phyloP scores from a whole-genome alignment of 2,888 invertebrate species.

The Syritta pipiens region DNA sequence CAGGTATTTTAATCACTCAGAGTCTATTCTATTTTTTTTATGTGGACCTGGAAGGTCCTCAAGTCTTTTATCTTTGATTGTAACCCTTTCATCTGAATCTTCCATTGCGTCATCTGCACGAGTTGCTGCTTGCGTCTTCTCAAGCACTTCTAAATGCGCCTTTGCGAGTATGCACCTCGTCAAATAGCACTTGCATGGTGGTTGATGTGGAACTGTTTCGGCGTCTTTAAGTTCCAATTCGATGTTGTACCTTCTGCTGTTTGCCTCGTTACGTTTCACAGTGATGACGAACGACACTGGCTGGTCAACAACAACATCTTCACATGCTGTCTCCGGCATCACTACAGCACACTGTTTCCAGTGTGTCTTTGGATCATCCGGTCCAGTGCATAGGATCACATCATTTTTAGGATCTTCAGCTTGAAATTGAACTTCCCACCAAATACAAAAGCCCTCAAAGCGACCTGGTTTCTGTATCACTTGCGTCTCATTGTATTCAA shows the following conservation, averaged over 20 bases:
- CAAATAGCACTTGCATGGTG: slow-evolving; percentile 88
- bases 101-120: slow-evolving; percentile 44
- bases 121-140: slow-evolving; percentile 71
- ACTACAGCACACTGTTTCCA: slow-evolving; percentile 97
- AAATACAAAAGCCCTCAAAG: slow-evolving; percentile 88
- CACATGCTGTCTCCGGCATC: slow-evolving; percentile 84
- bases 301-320: slow-evolving; percentile 79
- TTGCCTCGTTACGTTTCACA: slow-evolving; percentile 79
- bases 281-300: slow-evolving; percentile 86
- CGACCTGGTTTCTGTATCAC: slow-evolving; percentile 80
- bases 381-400: slow-evolving; percentile 89
- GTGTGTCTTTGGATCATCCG: slow-evolving; percentile 87
- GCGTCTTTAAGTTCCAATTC: slow-evolving; percentile 86
- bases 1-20: no score
- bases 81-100: slow-evolving; percentile 2
- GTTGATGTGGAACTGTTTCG: slow-evolving; percentile 85
- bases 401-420: slow-evolving; percentile 81
- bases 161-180: slow-evolving; percentile 89
- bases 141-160: slow-evolving; percentile 76
- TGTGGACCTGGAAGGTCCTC: no score
- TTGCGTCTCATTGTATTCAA: slow-evolving; percentile 83
- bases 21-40: no score
- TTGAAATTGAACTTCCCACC: slow-evolving; percentile 90
- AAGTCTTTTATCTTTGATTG: no score
- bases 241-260: slow-evolving; percentile 82